A percentile compares a stretch with the other conserved stretches of the same genome.
Evolutionary conservation across 1,140 invertebrate genomes (phyloP).

Genomic region (Harlomillsia oculata): DNA sequence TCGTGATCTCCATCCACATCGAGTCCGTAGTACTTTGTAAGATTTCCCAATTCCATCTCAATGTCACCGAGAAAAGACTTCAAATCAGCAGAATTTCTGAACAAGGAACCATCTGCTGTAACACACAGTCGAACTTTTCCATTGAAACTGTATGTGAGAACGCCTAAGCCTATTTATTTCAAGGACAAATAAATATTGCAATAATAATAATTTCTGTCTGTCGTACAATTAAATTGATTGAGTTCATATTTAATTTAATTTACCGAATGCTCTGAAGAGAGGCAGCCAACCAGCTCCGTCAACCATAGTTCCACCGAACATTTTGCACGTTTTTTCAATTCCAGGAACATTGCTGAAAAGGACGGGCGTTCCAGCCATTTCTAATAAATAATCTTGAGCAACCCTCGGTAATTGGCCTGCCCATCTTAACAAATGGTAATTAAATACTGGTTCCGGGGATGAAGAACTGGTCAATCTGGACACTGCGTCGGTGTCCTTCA

Average conservation of each 20-base stretch:
- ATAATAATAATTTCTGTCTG: neutral
- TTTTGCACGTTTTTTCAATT: neutral
- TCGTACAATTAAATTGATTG: neutral
- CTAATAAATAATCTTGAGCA: constrained; percentile 5
- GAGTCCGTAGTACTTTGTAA: neutral
- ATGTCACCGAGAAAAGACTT: neutral
- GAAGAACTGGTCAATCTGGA: neutral
- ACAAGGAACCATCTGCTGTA: constrained; percentile 3
- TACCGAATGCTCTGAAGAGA: constrained; percentile 16
- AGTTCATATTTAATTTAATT: neutral
- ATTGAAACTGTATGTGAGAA: constrained; percentile 17
- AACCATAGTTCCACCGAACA: constrained; percentile 8
- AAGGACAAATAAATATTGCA: neutral
- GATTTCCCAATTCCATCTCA: neutral
- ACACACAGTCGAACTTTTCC: constrained; percentile 12
- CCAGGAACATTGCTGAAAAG: constrained; percentile 24
- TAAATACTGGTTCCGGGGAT: constrained; percentile 17
- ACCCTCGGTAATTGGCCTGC: constrained; percentile 14
- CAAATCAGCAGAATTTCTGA: neutral
- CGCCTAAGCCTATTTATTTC: constrained; percentile 6
- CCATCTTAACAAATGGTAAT: constrained; percentile 10
- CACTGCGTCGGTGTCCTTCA: constrained; percentile 1
- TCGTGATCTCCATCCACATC: too few species aligned
- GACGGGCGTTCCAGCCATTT: constrained; percentile 11
- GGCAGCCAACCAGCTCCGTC: constrained; percentile 18